Percentiles rank a stretch among this genome's conserved stretches.
phyloP scores from a whole-genome alignment of 1,140 invertebrate genomes.

The Neodiprion lecontei region DNA sequence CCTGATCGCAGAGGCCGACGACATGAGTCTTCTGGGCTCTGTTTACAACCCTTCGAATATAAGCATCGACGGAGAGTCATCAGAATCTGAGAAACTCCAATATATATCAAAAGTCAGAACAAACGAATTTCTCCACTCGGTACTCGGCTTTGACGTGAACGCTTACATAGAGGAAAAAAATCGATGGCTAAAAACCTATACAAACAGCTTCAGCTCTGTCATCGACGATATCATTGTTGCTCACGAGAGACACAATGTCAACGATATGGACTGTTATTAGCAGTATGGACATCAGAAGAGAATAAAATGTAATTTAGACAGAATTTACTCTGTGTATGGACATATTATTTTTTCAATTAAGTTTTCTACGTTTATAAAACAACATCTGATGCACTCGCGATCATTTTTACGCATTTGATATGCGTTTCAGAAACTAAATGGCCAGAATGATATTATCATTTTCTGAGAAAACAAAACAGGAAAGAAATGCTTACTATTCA shows the following conservation, averaged over 20 bases:
- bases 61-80: conserved; percentile 36
- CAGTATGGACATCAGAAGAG: no score
- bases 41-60: conserved; percentile 62
- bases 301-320: no score
- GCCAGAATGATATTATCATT: no score
- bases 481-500: no score
- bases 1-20: conserved; percentile 63
- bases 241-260: conserved; percentile 61
- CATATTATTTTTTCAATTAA: no score
- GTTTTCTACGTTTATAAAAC: no score
- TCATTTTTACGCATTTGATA: no score
- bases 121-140: conserved; percentile 62
- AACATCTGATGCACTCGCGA: no score
- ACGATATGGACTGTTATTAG: conserved; percentile 73
- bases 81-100: conserved; percentile 51
- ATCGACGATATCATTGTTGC: conserved; percentile 71
- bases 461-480: no score
- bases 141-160: conserved; percentile 64
- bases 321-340: no score
- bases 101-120: conserved; percentile 59
- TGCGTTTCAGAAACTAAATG: no score
- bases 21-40: conserved; percentile 66
- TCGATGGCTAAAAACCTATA: conserved; percentile 65
- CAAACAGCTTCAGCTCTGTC: conserved; percentile 67
- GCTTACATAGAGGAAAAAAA: conserved; percentile 62